These are phyloP conservation scores for Nycteola revayana DNA, from an alignment of 2,888 invertebrate genomes.

Conservation along the genomic window DNA sequence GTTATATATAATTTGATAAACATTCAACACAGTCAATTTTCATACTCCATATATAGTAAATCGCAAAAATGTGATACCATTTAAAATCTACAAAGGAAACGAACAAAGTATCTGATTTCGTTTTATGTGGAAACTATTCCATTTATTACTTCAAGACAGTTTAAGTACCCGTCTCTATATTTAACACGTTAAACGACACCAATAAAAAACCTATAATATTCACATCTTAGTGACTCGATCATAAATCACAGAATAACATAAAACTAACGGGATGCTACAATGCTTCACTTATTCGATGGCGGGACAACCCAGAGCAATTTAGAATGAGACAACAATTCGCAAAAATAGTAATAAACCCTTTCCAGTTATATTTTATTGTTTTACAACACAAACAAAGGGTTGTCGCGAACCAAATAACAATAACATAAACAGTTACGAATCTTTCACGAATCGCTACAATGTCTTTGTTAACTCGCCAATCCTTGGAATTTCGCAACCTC, in stretches of 20 bases:
- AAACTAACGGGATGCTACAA: constrained; percentile 29
- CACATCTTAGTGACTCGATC: constrained; percentile 24
- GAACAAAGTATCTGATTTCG: constrained; percentile 16
- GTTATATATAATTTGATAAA: too few species aligned
- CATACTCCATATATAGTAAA: too few species aligned
- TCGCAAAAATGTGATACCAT: too few species aligned
- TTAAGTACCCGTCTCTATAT: constrained; percentile 6
- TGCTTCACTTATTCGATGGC: constrained; percentile 13
- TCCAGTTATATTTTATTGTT: constrained; percentile 46
- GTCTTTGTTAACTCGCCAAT: constrained; percentile 44
- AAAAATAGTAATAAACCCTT: constrained; percentile 51
- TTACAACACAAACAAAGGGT: constrained; percentile 54
- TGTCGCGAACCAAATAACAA: constrained; percentile 49
- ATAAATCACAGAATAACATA: constrained; percentile 31
- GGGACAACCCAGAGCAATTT: constrained; percentile 22
- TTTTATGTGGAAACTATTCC: constrained; percentile 13
- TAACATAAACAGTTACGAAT: constrained; percentile 51
- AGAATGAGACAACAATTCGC: constrained; percentile 40
- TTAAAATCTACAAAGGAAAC: too few species aligned
- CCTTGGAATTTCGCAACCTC: constrained; percentile 53
- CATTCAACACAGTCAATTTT: too few species aligned
- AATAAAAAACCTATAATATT: constrained; percentile 32
- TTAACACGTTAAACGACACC: constrained; percentile 22
- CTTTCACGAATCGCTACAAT: constrained; percentile 43
- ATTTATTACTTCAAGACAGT: constrained; percentile 16